Percentiles rank a stretch among this genome's conserved stretches.
Conservation (phyloP, 2,888 invertebrate genomes). For the Phengaris alcon region DNA sequence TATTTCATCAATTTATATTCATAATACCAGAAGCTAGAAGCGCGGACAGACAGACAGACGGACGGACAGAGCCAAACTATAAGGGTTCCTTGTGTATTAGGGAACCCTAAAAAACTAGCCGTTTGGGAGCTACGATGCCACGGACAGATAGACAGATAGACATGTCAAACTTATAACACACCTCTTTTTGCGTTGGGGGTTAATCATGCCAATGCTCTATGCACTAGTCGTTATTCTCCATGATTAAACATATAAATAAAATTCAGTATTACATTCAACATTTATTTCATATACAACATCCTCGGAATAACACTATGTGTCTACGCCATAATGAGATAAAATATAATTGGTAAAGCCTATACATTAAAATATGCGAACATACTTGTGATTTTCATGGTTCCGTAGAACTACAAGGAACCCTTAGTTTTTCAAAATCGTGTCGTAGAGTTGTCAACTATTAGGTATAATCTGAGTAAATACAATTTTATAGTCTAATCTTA, state of each 20-base stretch:
- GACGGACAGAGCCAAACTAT: no score
- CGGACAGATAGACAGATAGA: no score
- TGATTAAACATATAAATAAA: constrained; percentile 18
- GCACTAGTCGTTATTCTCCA: background rate
- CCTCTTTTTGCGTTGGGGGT: no score
- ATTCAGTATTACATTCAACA: constrained; percentile 51
- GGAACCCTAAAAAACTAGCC: no score
- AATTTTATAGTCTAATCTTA: constrained; percentile 12
- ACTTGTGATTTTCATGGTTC: no score
- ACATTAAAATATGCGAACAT: background rate
- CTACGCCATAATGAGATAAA: constrained; percentile 21
- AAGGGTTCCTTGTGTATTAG: no score
- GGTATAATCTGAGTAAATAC: background rate
- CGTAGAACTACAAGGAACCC: background rate
- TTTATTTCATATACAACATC: constrained; percentile 59
- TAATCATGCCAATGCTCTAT: no score
- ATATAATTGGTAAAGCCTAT: constrained; percentile 33
- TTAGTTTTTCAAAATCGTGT: background rate
- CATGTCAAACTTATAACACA: no score
- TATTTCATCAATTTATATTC: no score
- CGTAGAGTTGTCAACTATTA: background rate
- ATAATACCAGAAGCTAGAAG: no score
- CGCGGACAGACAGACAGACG: no score
- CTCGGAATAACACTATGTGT: constrained; percentile 48
- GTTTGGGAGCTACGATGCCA: no score